Evolutionary conservation across 1,140 invertebrate genomes (phyloP).

Genomic region (Drosophila sechellia): DNA sequence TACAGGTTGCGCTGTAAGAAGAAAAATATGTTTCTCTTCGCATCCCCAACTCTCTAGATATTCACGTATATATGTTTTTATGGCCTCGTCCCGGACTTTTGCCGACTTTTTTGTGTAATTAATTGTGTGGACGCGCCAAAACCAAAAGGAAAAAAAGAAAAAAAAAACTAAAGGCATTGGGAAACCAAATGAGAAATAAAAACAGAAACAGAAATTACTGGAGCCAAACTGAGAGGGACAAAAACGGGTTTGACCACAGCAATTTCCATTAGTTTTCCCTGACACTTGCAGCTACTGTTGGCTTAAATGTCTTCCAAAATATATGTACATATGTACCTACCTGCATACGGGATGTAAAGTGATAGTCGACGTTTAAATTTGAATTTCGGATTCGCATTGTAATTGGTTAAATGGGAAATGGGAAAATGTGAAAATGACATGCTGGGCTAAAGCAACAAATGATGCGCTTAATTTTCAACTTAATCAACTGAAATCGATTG

Average conservation of each 20-base stretch:
- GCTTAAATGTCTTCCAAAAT: too few relatives aligned
- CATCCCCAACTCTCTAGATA: constrained; percentile 12
- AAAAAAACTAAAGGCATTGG: constrained; percentile 6
- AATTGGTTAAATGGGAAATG: too few relatives aligned
- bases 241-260: constrained; percentile 31
- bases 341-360: too few relatives aligned
- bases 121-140: constrained; percentile 57
- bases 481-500: constrained; percentile 14
- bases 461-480: constrained; percentile 21
- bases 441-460: background rate
- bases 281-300: constrained; percentile 46
- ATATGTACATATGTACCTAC: too few relatives aligned
- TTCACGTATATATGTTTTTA: constrained; percentile 1
- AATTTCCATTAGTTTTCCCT: constrained; percentile 52
- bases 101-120: constrained; percentile 65
- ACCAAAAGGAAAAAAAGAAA: constrained; percentile 10
- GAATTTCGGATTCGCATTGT: constrained; percentile 11
- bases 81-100: constrained; percentile 26
- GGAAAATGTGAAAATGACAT: background rate
- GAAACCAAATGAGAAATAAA: background rate
- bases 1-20: constrained; percentile 71
- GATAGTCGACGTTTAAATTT: constrained; percentile 3
- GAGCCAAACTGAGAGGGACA: background rate
- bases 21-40: constrained; percentile 53
- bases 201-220: constrained; percentile 34